Base-by-base conservation (phyloP, 2,797 vertebrate species). In the Micromesistius poutassou region DNA sequence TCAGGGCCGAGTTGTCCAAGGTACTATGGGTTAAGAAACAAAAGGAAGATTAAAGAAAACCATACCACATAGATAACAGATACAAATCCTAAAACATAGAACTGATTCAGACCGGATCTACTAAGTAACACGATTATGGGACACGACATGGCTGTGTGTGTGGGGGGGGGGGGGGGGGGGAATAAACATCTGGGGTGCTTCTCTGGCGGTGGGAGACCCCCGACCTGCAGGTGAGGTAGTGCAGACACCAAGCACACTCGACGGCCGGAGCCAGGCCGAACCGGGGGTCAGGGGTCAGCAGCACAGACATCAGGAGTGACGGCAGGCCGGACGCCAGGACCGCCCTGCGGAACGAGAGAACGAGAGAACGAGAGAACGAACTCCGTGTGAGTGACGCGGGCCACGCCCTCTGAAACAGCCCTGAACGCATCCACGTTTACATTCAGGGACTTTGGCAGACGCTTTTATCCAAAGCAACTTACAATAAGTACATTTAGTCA, bases 231-330 rank as follows among this genome's bases (percentile, higher is more conserved):
- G 94, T 76, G 79, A 98, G 94, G 89, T 98, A 98, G 90, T 99
- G 97, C 80, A 99, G 94, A 87, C 97, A 97, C 98, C 98, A 99
- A 0, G 96, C 96, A 84, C 95, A 96, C 89, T 99, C 98, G 77
- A 98, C 93, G 0, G 95, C 95, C 0, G 94, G 93, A 74, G 94
- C 96, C 77, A 93, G 83, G 38, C 94, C 94, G 80, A 94, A 93
- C 81, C 94, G 92, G 55, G 92, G 91, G 79, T 94, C 89, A 0
- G 94, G 93, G 22, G 92, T 94, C 83, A 98, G 85, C 76, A 95
- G 85, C 76, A 95, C 86, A 0, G 77, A 93, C 76, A 97, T 91
- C 88, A 99, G 91, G 76, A 92, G 90, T 80, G 92, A 91, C 33
- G 94, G 94, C 74, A 99, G 91, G 35, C 83, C 88, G 0, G 97